Base-by-base conservation (phyloP, 2,888 invertebrate species). In the Ophioninae sp. region DNA sequence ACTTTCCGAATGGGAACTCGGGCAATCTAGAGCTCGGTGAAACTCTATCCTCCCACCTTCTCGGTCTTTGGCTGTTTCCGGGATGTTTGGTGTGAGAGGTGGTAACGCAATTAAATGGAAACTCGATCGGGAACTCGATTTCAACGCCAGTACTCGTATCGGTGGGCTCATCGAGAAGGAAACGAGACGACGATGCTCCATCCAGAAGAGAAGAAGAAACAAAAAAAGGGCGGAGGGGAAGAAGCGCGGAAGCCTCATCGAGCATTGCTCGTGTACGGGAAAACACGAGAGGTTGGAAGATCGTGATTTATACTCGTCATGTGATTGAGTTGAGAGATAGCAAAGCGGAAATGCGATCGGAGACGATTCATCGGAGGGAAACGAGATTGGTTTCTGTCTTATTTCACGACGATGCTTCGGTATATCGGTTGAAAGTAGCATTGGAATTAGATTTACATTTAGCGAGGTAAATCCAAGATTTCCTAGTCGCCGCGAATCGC, bases 111-210 rank as follows among this genome's bases (percentile, higher is more conserved):
- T 84, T 84, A 79, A 82, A 51, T 59, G 68, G 73, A 79, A 84
- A 84, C 65, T 84, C 84, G 82, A 82, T 84, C 82, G 65, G 79
- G 76, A 79, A 82, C 73, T 73, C 76, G 79, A 82, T 81, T 81
- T 68, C 82, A 76, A 30, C 76, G 84, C 30, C 30, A 81, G 76
- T 68, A 81, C 76, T 41, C 71, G 81, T 84, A 76, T 65, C 8
- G 39, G 61, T 63, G 23, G 39, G 44, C 39, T 20, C 64, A 72
- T 79, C 72, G 65, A 20, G 78, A 67, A 81, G 51, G 76, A 71
- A 76, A 59, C 76, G 76, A 59, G 73, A 78, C 37, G 44, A 39
- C 68, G 44, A 44, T 41, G 30, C 56, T 71, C 65, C 39, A 81
- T 76, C 65, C 59, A 68, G 39, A 44, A 37, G 69, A 3, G 39